Evolutionary conservation across 1,140 invertebrate genomes (phyloP).

Genomic region (Bombus sibiricus): DNA sequence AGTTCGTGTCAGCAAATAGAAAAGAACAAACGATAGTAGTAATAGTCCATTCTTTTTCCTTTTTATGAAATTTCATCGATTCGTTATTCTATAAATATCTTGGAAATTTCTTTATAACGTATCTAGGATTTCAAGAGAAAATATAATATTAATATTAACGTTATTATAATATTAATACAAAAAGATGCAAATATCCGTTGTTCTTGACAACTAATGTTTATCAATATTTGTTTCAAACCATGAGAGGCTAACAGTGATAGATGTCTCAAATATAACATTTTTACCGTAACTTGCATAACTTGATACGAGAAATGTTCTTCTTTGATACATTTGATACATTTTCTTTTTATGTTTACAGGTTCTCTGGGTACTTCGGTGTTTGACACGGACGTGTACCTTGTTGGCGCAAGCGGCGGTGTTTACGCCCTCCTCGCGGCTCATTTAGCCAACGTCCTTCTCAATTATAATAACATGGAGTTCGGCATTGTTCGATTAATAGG

Average conservation of each 20-base stretch:
- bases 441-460: slow-evolving; percentile 96
- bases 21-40: no score
- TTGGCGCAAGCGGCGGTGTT: slow-evolving; percentile 96
- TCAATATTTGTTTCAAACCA: no score
- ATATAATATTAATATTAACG: no score
- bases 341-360: slow-evolving; percentile 79
- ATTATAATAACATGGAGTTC: slow-evolving; percentile 98
- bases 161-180: no score
- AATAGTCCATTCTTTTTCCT: fast-evolving
- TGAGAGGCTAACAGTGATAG: no score
- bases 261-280: background rate
- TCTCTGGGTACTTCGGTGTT: slow-evolving; percentile 97
- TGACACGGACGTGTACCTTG: slow-evolving; percentile 95
- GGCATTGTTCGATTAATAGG: slow-evolving; percentile 94
- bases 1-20: no score
- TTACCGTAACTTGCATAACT: background rate
- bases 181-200: no score
- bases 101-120: no score
- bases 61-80: background rate
- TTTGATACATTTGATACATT: background rate
- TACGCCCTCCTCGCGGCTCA: slow-evolving; percentile 97
- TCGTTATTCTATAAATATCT: background rate
- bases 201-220: no score
- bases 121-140: no score
- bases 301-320: background rate